phyloP scores from a whole-genome alignment of 1,140 invertebrate species.

The Drosophila dunni region DNA sequence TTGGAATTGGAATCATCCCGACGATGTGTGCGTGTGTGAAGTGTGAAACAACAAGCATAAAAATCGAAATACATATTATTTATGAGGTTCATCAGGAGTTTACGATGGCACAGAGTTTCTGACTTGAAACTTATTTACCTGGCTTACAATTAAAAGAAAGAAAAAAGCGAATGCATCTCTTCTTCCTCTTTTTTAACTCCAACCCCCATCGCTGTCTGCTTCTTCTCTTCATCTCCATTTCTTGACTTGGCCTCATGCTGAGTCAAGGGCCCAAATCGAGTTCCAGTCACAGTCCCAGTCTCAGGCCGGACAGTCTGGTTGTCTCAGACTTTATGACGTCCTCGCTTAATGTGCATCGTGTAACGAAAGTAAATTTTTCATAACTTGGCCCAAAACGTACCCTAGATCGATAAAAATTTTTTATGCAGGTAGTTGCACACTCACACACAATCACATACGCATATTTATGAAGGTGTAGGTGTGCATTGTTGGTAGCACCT shows the following conservation, averaged over 20 bases:
- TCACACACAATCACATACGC: conserved; percentile 2
- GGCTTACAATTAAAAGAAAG: conserved; percentile 75
- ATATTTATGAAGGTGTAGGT: not conserved
- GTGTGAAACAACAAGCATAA: conserved; percentile 77
- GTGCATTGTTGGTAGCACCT: conserved; percentile 57
- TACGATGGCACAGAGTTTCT: conserved; percentile 67
- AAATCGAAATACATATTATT: conserved; percentile 81
- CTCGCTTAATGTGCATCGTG: conserved; percentile 65
- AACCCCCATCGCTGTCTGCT: not conserved
- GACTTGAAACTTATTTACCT: conserved; percentile 51
- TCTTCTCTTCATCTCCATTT: not conserved
- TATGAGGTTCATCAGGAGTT: conserved; percentile 82
- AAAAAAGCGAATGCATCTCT: conserved; percentile 60
- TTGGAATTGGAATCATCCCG: conserved; percentile 1
- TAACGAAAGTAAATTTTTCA: conserved; percentile 81
- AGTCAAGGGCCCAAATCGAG: conserved; percentile 26
- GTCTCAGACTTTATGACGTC: conserved; percentile 79
- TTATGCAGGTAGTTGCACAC: conserved; percentile 60
- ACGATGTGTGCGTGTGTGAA: conserved; percentile 19
- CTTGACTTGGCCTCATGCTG: conserved; percentile 62
- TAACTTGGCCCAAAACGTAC: conserved; percentile 59
- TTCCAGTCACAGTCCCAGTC: conserved; percentile 30
- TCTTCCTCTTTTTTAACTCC: not conserved
- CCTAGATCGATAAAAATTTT: conserved; percentile 79
- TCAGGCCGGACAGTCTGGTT: conserved; percentile 43